Base-by-base conservation (phyloP, 2,113 vertebrate genomes). In the Ranitomeya imitator region DNA sequence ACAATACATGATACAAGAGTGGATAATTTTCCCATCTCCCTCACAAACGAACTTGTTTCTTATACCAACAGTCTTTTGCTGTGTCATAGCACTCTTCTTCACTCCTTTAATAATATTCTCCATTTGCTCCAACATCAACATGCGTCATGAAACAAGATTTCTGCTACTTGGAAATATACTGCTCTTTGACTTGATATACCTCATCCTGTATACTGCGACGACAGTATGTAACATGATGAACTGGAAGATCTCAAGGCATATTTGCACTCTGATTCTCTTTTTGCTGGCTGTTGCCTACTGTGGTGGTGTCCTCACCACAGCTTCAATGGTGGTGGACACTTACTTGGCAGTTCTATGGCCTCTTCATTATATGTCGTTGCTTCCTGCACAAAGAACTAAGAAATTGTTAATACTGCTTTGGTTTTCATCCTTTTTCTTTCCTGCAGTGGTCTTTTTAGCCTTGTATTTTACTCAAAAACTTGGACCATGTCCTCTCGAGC, bases 61-160 rank as follows among this genome's bases (percentile, higher is more conserved):
- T 88, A 91, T 96, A 37, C 90, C 94, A 85, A 94, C 94, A 23
- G 85, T 93, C 51, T 21, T 94, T 87, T 94, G 94, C 60, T 93
- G 96, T 0, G 0, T 92, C 61, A 90, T 93, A 14, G 93, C 92
- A 0, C 79, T 90, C 65, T 79, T 95, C 77, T 89, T 95, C 80
- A 94, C 93, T 21, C 95, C 95, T 18, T 90, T 91, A 73, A 93
- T 96, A 89, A 85, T 96, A 31, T 91, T 93, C 83, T 93, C 93
- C 61, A 95, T 96, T 87, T 91, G 95, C 77, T 93, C 93, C n/a
- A 94, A 37, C 15, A 86, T 90, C 26, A 90, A 59, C 57, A 92
- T 95, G 85, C 94, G 94, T 23, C 94, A 91, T 90, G 94, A 96
- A 90, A 95, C 95, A 1, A 95, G 94, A 85, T 96, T 95, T 91